phyloP scores from a whole-genome alignment of 2,113 vertebrate genomes.

The Calonectris borealis region DNA sequence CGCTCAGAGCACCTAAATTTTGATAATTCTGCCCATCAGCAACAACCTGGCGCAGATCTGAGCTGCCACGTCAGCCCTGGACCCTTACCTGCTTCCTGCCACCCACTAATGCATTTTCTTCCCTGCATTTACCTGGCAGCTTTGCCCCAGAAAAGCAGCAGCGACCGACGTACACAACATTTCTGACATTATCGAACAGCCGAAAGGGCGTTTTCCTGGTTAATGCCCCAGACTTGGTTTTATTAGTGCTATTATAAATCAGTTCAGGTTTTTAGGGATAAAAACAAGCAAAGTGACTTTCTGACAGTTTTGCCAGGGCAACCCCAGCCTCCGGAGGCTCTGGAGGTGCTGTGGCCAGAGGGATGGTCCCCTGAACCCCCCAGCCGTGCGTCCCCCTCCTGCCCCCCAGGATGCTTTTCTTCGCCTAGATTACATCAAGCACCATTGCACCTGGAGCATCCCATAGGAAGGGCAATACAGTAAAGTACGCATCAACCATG shows the following conservation, averaged over 20 bases:
- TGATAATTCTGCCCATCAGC: not conserved
- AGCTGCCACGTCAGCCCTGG: not conserved
- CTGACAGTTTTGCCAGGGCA: not conserved
- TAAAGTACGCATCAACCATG: not conserved
- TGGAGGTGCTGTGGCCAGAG: accelerated
- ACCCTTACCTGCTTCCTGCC: not conserved
- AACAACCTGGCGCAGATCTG: not conserved
- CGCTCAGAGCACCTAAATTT: not conserved
- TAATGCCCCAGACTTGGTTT: not conserved
- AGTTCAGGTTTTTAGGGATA: not conserved
- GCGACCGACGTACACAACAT: not conserved
- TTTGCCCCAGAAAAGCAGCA: not conserved
- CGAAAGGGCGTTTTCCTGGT: not conserved
- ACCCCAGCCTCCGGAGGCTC: not conserved
- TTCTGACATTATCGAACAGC: not conserved
- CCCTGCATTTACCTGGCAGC: not conserved
- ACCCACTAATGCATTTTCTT: not conserved
- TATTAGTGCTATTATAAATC: not conserved
- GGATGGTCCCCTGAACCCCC: not conserved
- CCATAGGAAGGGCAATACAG: not conserved
- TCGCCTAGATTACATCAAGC: not conserved
- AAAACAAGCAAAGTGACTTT: not conserved
- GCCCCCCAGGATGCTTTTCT: not conserved
- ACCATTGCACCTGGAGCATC: not conserved
- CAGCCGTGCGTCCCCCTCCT: not conserved